Conservation (phyloP, 2,888 invertebrate species). For the Hypolimnas misippus region DNA sequence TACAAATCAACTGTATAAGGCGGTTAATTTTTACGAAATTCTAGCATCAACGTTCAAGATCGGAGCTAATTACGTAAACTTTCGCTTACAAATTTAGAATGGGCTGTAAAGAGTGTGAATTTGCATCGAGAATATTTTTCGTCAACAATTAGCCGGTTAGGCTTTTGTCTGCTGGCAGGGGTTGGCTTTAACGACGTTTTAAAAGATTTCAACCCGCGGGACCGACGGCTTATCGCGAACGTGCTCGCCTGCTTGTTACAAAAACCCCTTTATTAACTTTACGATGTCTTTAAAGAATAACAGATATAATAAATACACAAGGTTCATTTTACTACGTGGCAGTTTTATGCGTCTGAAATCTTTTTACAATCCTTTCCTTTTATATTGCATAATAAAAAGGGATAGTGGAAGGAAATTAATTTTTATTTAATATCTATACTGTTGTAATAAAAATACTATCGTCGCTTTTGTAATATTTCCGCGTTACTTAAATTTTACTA, state of each 20-base stretch:
- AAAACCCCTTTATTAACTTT: conserved; percentile 83
- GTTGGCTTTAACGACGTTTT: conserved; percentile 82
- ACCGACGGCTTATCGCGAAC: conserved; percentile 77
- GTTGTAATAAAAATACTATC: too few relatives aligned
- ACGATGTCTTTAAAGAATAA: conserved; percentile 79
- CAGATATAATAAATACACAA: conserved; percentile 78
- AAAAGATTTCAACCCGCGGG: conserved; percentile 77
- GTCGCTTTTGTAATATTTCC: too few relatives aligned
- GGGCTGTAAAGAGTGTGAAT: conserved; percentile 81
- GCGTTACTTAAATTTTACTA: too few relatives aligned
- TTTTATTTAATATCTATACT: too few relatives aligned
- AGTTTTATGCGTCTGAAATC: conserved; percentile 64
- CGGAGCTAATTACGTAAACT: conserved; percentile 74
- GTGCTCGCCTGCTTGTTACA: conserved; percentile 72
- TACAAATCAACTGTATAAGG: conserved; percentile 4
- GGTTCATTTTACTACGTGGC: conserved; percentile 67
- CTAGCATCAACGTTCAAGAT: conserved; percentile 40
- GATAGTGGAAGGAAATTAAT: conserved; percentile 17
- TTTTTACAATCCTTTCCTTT: conserved; percentile 62
- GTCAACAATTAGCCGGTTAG: conserved; percentile 80
- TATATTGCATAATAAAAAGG: conserved; percentile 26
- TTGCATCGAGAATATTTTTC: conserved; percentile 83
- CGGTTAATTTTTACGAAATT: conserved; percentile 41
- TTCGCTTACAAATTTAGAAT: conserved; percentile 79
- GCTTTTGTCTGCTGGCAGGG: conserved; percentile 77